Evolutionary conservation across 2,888 invertebrate species (phyloP).

Genomic region (Philhelius pedissequus): DNA sequence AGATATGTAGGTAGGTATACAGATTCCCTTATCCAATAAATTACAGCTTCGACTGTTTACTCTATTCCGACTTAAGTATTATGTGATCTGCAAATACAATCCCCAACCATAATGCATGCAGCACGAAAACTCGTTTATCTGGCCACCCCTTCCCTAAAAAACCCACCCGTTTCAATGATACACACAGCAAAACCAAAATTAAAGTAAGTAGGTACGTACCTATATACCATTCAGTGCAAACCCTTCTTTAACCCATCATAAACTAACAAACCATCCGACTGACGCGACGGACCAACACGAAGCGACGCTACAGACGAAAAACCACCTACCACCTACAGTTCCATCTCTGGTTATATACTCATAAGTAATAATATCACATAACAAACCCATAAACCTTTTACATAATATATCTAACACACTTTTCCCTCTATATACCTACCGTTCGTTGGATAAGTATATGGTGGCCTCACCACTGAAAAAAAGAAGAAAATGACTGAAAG

Average conservation of each 20-base stretch:
- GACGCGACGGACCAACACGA: slow-evolving; percentile 26
- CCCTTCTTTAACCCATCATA: slow-evolving; percentile 21
- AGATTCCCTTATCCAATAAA: slow-evolving; percentile 39
- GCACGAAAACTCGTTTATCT: slow-evolving; percentile 67
- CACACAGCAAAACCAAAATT: slow-evolving; percentile 21
- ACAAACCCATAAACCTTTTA: slow-evolving; percentile 66
- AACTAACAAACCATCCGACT: neutral
- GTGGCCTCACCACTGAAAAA: slow-evolving; percentile 39
- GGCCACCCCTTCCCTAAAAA: slow-evolving; percentile 44
- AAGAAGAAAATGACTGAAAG: slow-evolving; percentile 29
- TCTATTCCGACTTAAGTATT: slow-evolving; percentile 62
- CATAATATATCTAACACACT: slow-evolving; percentile 68
- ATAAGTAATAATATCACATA: slow-evolving; percentile 65
- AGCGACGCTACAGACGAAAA: slow-evolving; percentile 25
- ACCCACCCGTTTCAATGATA: neutral
- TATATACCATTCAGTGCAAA: neutral
- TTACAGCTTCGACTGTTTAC: slow-evolving; percentile 53
- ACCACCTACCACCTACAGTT: slow-evolving; percentile 65
- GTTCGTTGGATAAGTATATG: slow-evolving; percentile 4
- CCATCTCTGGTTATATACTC: slow-evolving; percentile 26
- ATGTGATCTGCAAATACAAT: slow-evolving; percentile 67
- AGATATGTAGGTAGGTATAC: neutral
- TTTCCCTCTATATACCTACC: slow-evolving; percentile 47
- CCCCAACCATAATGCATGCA: slow-evolving; percentile 64
- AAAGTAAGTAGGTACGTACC: neutral